Conservation (phyloP, 2,888 invertebrate species). For the Formica aserva region DNA sequence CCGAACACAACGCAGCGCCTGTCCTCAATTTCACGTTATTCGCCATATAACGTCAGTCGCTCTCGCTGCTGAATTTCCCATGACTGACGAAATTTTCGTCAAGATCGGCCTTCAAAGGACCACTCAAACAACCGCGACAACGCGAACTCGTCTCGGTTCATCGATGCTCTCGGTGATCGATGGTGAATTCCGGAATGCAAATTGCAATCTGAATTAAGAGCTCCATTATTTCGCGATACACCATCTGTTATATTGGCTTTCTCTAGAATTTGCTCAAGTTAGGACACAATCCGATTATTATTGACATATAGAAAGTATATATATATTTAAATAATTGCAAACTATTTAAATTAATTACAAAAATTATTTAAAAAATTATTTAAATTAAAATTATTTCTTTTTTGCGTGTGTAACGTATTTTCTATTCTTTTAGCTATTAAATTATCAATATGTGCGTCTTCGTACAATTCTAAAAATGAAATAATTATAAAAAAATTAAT, state of each 20-base stretch:
- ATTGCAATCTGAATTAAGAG: constrained; percentile 72
- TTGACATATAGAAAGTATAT: background rate
- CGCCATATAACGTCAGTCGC: constrained; percentile 7
- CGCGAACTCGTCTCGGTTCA: constrained; percentile 59
- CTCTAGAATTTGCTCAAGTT: constrained; percentile 77
- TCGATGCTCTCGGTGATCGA: constrained; percentile 58
- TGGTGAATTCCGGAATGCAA: constrained; percentile 71
- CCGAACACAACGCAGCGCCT: constrained; percentile 28
- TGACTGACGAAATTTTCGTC: constrained; percentile 61
- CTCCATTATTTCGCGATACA: constrained; percentile 60
- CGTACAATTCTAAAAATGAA: background rate
- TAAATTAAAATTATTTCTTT: too few relatives aligned
- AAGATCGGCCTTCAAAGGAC: constrained; percentile 58
- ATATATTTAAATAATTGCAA: background rate
- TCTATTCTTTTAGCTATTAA: background rate
- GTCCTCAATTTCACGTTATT: constrained; percentile 54
- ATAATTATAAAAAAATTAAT: background rate
- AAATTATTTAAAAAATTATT: too few relatives aligned
- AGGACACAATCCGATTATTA: background rate
- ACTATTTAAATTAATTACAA: background rate
- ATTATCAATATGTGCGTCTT: constrained; percentile 37
- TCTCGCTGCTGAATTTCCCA: constrained; percentile 31
- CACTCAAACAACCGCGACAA: constrained; percentile 44
- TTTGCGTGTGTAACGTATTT: background rate
- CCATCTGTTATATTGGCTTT: constrained; percentile 68